Percentiles rank a stretch among this genome's conserved stretches.
Evolutionary conservation across 2,113 vertebrate genomes (phyloP).

Genomic region (Lucifuga dentata): DNA sequence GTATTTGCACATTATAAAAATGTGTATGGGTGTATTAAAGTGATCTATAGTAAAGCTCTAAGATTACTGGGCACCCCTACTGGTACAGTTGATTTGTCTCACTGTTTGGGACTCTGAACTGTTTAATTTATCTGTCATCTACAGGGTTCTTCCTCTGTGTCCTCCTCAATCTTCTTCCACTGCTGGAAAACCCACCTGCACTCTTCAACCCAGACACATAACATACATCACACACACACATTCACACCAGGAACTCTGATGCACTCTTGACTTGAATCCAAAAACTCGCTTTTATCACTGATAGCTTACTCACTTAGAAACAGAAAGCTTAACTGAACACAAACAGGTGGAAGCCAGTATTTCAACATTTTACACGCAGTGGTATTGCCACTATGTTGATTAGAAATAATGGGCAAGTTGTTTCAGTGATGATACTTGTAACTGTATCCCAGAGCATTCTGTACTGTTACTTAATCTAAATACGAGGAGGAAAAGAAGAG

Average conservation of each 20-base stretch:
- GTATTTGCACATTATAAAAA: slow-evolving; percentile 35
- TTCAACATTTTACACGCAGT: not conserved
- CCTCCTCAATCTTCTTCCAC: slow-evolving; percentile 67
- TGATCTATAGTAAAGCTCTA: slow-evolving; percentile 57
- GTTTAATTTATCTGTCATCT: slow-evolving; percentile 68
- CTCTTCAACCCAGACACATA: slow-evolving; percentile 43
- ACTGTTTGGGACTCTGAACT: slow-evolving; percentile 60
- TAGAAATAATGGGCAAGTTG: slow-evolving; percentile 28
- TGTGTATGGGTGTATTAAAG: slow-evolving; percentile 48
- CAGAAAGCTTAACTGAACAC: not conserved
- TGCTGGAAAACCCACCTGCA: slow-evolving; percentile 33
- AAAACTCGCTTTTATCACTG: slow-evolving; percentile 23
- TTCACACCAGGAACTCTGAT: slow-evolving; percentile 25
- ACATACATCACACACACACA: slow-evolving; percentile 40
- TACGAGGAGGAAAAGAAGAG: slow-evolving; percentile 3
- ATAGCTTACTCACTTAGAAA: slow-evolving; percentile 24
- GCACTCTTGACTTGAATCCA: slow-evolving; percentile 11
- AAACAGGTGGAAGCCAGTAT: not conserved
- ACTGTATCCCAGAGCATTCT: slow-evolving; percentile 27
- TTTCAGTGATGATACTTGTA: slow-evolving; percentile 13
- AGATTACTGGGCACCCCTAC: slow-evolving; percentile 42
- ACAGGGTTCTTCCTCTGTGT: slow-evolving; percentile 56
- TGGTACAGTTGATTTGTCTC: slow-evolving; percentile 71
- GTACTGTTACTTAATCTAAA: slow-evolving; percentile 28
- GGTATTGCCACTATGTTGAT: not conserved